phyloP scores from a whole-genome alignment of 2,113 vertebrate genomes.

The Canis aureus region DNA sequence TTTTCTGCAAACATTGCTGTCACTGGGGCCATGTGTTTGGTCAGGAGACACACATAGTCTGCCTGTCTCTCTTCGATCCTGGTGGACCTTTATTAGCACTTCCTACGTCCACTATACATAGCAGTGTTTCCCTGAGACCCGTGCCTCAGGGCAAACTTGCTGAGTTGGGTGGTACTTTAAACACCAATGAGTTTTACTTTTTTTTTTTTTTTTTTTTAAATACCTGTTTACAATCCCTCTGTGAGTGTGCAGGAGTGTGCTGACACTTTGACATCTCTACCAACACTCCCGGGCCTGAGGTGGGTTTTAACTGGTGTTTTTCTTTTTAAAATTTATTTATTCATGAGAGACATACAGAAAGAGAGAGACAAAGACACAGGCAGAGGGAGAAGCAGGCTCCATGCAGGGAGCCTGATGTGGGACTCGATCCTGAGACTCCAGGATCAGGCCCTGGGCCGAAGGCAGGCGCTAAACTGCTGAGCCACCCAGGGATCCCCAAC shows the following conservation, averaged over 20 bases:
- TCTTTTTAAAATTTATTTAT: too few species aligned
- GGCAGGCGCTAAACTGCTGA: too few species aligned
- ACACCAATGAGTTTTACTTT: background rate
- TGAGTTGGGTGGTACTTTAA: background rate
- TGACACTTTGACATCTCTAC: rapidly evolving
- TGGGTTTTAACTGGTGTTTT: background rate
- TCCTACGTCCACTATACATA: too few species aligned
- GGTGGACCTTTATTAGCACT: background rate
- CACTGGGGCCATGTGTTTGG: background rate
- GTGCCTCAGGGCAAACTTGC: background rate
- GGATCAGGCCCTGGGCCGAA: too few species aligned
- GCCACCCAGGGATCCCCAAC: too few species aligned
- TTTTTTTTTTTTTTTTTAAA: background rate
- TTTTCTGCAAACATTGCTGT: background rate
- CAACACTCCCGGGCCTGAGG: background rate
- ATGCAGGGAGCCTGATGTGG: too few species aligned
- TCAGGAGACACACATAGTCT: background rate
- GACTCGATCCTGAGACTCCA: too few species aligned
- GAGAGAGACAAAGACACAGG: too few species aligned
- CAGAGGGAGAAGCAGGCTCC: too few species aligned
- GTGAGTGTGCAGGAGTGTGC: background rate
- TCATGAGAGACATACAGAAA: too few species aligned
- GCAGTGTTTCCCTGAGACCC: background rate
- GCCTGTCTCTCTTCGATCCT: background rate
- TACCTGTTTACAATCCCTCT: background rate